Evolutionary conservation across 2,888 invertebrate species (phyloP).

Genomic region (Nephrotoma appendiculata): DNA sequence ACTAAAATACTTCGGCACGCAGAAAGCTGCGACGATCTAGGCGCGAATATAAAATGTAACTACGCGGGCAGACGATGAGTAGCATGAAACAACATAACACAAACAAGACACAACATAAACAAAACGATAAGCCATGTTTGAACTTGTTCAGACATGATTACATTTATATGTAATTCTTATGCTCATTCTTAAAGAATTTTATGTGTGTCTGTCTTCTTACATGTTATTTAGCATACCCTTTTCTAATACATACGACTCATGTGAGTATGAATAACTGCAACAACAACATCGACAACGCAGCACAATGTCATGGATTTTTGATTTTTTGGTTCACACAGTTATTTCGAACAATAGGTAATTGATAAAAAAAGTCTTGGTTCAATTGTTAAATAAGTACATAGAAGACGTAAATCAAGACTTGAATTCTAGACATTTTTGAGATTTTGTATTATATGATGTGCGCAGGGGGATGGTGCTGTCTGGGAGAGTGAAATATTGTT

Average conservation of each 20-base stretch:
- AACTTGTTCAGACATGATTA: slow-evolving; percentile 1
- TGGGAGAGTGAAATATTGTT: neutral
- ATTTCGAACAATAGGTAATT: neutral
- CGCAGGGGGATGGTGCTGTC: neutral
- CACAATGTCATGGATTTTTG: neutral
- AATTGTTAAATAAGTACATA: neutral
- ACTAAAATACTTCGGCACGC: no score
- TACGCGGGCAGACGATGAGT: no score
- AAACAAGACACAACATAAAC: neutral
- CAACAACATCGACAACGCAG: neutral
- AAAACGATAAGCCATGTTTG: neutral
- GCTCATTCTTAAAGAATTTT: neutral
- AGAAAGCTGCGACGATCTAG: no score
- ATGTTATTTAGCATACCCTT: neutral
- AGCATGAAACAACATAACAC: neutral
- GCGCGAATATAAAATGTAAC: no score
- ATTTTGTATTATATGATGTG: neutral
- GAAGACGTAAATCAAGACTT: neutral
- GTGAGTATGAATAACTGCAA: neutral
- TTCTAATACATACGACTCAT: neutral
- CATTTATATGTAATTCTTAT: neutral
- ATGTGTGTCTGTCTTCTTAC: neutral
- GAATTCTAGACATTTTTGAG: neutral
- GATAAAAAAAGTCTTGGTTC: neutral
- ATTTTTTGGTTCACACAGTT: neutral